Evolutionary conservation across 2,888 invertebrate species (phyloP).

Genomic region (Cylindroiulus punctatus): DNA sequence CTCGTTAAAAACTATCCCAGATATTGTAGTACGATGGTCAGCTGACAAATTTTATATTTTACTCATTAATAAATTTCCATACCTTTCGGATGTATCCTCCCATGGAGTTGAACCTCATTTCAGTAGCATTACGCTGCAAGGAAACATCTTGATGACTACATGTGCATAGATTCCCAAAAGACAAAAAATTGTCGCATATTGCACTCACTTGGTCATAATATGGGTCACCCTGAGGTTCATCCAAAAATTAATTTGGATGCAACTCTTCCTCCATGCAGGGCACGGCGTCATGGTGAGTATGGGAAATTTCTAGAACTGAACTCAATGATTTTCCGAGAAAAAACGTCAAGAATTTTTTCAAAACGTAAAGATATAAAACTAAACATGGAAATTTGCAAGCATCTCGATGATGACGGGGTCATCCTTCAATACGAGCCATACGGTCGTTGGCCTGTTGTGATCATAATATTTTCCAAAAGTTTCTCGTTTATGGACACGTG

Average conservation of each 20-base stretch:
- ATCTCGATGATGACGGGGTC: background rate
- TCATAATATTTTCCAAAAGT: too few species aligned
- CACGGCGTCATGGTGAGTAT: background rate
- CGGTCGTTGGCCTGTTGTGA: background rate
- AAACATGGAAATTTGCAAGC: background rate
- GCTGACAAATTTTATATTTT: background rate
- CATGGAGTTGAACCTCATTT: background rate
- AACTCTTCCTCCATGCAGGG: background rate
- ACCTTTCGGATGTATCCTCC: background rate
- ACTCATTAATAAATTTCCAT: background rate
- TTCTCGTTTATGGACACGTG: too few species aligned
- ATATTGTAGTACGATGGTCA: background rate
- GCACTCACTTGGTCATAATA: background rate
- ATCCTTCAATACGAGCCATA: background rate
- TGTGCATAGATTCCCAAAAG: background rate
- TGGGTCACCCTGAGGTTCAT: too few species aligned
- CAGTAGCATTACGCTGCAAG: background rate
- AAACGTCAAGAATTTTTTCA: background rate
- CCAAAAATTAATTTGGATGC: too few species aligned
- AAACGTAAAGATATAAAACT: background rate
- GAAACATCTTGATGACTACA: background rate
- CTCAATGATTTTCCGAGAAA: background rate
- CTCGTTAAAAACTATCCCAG: too few species aligned
- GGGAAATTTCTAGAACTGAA: background rate
- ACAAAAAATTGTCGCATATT: background rate